These are phyloP conservation scores for Uria lomvia DNA, from an alignment of 2,113 vertebrate genomes.

Conservation along the genomic window DNA sequence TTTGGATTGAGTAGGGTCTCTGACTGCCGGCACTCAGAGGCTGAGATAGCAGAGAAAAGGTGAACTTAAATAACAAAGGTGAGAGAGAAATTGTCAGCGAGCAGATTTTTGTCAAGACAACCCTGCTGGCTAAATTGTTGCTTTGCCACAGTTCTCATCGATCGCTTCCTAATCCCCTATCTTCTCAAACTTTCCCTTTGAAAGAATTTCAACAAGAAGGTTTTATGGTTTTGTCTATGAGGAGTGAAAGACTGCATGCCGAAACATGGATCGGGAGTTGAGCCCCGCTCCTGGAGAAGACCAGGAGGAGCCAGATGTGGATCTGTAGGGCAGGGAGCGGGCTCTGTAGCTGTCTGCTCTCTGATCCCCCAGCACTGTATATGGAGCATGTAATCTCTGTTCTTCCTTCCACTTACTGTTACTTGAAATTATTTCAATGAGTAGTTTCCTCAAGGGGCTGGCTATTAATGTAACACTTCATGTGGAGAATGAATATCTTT, in stretches of 20 bases:
- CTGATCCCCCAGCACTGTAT: background rate
- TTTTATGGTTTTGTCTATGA: background rate
- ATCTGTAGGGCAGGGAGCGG: background rate
- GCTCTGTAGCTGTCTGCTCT: background rate
- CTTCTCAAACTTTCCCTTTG: background rate
- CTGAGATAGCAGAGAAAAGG: background rate
- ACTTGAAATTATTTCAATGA: background rate
- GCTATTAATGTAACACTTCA: background rate
- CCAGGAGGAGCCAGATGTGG: background rate
- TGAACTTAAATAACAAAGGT: slow-evolving; percentile 27
- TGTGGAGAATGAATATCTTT: background rate
- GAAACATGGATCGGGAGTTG: background rate
- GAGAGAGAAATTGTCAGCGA: background rate
- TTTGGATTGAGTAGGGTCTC: background rate
- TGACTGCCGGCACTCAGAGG: background rate
- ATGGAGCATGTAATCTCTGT: background rate
- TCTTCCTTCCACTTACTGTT: background rate
- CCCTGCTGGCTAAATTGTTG: slow-evolving; percentile 49
- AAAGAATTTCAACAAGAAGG: slow-evolving; percentile 2
- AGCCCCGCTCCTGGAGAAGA: background rate
- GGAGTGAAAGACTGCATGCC: background rate
- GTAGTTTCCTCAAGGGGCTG: background rate
- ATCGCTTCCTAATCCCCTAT: slow-evolving; percentile 27
- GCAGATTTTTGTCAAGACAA: background rate
- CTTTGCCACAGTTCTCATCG: background rate